Evolutionary conservation across 2,797 vertebrate genomes (phyloP), one percentile per base, ranked within the genome.

Genomic region (Cyclopterus lumpus): DNA sequence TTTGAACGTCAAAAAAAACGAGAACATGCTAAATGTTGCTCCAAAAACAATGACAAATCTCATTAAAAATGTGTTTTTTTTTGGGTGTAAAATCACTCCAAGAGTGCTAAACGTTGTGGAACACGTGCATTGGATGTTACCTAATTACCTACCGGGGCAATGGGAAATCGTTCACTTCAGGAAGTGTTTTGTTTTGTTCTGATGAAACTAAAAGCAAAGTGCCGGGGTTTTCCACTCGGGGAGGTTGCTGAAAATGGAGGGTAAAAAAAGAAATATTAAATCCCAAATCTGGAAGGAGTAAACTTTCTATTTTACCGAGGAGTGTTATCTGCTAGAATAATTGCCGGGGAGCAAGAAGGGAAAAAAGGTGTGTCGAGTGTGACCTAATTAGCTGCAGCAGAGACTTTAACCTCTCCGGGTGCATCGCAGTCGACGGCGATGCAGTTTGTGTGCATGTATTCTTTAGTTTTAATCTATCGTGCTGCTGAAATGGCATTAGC

Each of bases 311-410:
- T n/a, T 84, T 80, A 86, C 51, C 51, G n/a, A 63, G 22, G 44
- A 75, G 30, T 80, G 59, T 81, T 68, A 74, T 77, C 75, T 71
- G 68, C 62, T 62, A 20, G 78, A 78, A 87, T 81, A 86, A 81
- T 79, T 84, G 67, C 59, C 65, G 59, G 32, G 24, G 24, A 79
- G 71, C 83, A 69, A 66, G 57, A 81, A 34, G 61, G 59, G 40
- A 71, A 75, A 71, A 75, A 82, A 83, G 84, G 67, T 82, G 80
- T 81, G 83, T 83, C 76, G 81, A 75, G 77, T 81, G 77, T 86
- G 89, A 80, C 82, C 86, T 83, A 87, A 91, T 93, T 89, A 89
- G 77, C 85, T 48, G 20, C 69, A 81, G 86, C 73, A 79, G 73
- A 83, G 77, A 77, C 65, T 77, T 83, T 36, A 80, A 70, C 53